These are phyloP conservation scores for Theretra japonica DNA, from an alignment of 2,888 invertebrate genomes.

Conservation along the genomic window DNA sequence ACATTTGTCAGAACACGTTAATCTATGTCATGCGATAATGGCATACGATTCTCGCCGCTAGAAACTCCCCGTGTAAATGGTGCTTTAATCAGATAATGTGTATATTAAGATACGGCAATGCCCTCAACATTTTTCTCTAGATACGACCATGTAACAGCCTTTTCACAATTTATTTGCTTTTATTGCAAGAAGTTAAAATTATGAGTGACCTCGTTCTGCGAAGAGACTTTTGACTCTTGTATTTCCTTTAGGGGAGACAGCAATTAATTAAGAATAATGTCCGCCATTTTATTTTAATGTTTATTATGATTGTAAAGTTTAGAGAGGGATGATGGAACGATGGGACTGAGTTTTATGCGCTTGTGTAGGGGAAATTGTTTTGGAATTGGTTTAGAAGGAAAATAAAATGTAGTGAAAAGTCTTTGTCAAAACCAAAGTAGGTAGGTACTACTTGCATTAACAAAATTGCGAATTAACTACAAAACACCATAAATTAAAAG, in stretches of 20 bases:
- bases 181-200: conserved; percentile 11
- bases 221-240: conserved; percentile 7
- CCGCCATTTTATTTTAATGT: conserved; percentile 26
- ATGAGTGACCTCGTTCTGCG: conserved; percentile 16
- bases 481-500: no score
- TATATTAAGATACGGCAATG: no score
- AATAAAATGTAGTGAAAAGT: no score
- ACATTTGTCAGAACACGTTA: no score
- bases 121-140: not conserved
- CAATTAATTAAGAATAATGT: conserved; percentile 29
- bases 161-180: conserved; percentile 5
- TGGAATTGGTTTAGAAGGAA: not conserved
- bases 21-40: no score
- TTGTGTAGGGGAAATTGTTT: not conserved
- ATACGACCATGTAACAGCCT: not conserved
- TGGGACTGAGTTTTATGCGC: not conserved
- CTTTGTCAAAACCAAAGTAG: no score
- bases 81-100: no score
- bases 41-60: no score
- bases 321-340: not conserved
- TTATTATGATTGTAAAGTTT: conserved; percentile 26
- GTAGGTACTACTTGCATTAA: no score
- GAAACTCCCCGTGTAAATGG: no score
- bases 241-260: conserved; percentile 27
- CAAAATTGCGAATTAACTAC: no score